Conservation (phyloP, 2,888 invertebrate genomes). For the Acrobasis repandana region DNA sequence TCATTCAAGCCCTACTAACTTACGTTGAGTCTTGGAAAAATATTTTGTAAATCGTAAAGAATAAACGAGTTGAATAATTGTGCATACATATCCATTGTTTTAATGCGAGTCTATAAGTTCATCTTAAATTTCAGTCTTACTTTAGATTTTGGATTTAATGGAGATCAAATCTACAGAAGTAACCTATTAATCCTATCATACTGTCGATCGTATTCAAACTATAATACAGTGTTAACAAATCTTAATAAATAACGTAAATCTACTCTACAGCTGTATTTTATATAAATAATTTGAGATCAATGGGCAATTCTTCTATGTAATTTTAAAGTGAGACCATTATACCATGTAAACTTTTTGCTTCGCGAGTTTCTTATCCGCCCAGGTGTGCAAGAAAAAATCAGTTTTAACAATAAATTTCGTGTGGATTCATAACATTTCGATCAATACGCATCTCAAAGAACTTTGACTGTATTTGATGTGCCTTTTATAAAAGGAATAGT, state of each 20-base stretch:
- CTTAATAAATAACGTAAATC: conserved; percentile 70
- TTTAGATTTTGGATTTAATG: conserved; percentile 59
- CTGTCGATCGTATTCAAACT: conserved; percentile 40
- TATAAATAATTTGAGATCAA: conserved; percentile 81
- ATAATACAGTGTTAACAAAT: conserved; percentile 39
- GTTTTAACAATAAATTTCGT: conserved; percentile 51
- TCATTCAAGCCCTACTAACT: background rate
- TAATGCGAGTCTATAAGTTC: conserved; percentile 15
- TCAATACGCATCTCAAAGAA: conserved; percentile 31
- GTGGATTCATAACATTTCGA: conserved; percentile 44
- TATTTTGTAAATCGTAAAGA: conserved; percentile 10
- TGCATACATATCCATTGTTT: conserved; percentile 1
- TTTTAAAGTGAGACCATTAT: conserved; percentile 35
- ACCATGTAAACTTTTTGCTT: conserved; percentile 40
- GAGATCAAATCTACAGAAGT: conserved; percentile 63
- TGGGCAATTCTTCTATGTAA: conserved; percentile 62
- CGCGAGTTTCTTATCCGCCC: conserved; percentile 53
- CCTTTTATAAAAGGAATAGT: background rate
- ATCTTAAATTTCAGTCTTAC: conserved; percentile 55
- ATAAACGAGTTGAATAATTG: conserved; percentile 18
- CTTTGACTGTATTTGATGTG: background rate
- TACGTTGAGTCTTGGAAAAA: conserved; percentile 6
- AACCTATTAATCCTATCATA: conserved; percentile 34
- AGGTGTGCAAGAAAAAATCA: conserved; percentile 65
- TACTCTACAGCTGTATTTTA: conserved; percentile 63